A percentile compares a stretch with the other conserved stretches of the same genome.
Evolutionary conservation across 2,113 vertebrate genomes (phyloP).

Genomic region (Siniperca chuatsi): DNA sequence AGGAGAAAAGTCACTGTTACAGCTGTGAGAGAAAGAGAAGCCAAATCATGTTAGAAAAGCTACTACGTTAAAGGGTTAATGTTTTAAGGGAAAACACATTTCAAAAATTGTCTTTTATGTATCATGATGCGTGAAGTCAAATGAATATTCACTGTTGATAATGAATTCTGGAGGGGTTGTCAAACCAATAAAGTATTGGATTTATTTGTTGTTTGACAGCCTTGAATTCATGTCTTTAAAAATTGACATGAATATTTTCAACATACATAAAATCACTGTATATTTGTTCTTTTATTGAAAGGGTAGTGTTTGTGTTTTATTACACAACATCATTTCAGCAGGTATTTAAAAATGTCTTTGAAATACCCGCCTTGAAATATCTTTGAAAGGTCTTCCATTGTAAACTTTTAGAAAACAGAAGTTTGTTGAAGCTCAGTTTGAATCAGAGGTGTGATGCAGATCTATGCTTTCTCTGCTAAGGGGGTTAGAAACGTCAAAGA

Average conservation of each 20-base stretch:
- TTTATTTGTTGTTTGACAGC: neutral
- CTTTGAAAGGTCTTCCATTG: constrained; percentile 53
- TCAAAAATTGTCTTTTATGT: constrained; percentile 41
- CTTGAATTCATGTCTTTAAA: neutral
- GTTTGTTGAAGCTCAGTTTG: constrained; percentile 43
- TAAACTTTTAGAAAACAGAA: neutral
- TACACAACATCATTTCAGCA: neutral
- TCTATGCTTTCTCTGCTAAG: constrained; percentile 78
- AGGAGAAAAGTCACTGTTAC: constrained; percentile 6
- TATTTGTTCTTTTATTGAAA: neutral
- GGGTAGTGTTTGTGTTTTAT: neutral
- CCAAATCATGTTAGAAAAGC: constrained; percentile 60
- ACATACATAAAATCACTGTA: neutral
- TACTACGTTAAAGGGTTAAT: constrained; percentile 42
- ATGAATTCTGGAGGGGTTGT: constrained; percentile 1
- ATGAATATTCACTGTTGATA: neutral
- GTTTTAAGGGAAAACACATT: constrained; percentile 62
- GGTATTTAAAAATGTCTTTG: constrained; percentile 25
- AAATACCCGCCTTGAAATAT: neutral
- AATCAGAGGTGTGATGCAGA: constrained; percentile 78
- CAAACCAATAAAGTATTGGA: neutral
- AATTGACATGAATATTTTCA: neutral
- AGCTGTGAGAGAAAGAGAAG: constrained; percentile 57
- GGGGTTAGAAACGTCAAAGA: constrained; percentile 85
- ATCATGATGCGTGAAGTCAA: constrained; percentile 1